Evolutionary conservation across 2,888 invertebrate species (phyloP).

Genomic region (Lobophora halterata): DNA sequence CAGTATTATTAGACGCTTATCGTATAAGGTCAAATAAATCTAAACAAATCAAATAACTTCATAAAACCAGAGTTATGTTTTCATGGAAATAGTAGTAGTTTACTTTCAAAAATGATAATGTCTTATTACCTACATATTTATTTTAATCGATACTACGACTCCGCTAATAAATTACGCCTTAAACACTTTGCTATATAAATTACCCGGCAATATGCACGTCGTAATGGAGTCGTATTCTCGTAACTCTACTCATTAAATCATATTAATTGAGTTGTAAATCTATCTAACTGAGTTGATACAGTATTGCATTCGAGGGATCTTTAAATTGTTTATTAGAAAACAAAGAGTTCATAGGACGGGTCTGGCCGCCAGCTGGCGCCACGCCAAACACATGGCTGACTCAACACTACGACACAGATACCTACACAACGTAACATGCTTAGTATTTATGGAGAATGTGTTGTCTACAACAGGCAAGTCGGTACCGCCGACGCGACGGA

Average conservation of each 20-base stretch:
- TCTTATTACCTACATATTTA: too few relatives aligned
- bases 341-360: constrained; percentile 61
- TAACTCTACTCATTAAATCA: constrained; percentile 19
- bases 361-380: constrained; percentile 54
- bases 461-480: constrained; percentile 70
- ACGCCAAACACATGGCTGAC: constrained; percentile 53
- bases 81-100: too few relatives aligned
- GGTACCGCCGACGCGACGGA: constrained; percentile 70
- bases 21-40: too few relatives aligned
- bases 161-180: constrained; percentile 9
- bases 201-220: constrained; percentile 7
- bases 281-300: constrained; percentile 13
- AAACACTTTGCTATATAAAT: constrained; percentile 12
- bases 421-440: constrained; percentile 30
- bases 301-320: constrained; percentile 14
- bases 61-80: too few relatives aligned
- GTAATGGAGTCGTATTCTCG: constrained; percentile 11
- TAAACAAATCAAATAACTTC: too few relatives aligned
- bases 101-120: too few relatives aligned
- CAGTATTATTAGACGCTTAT: too few relatives aligned
- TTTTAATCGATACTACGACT: background rate
- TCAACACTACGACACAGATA: constrained; percentile 54
- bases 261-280: constrained; percentile 20
- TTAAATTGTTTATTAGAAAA: constrained; percentile 33
- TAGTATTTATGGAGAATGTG: too few relatives aligned